Base-by-base conservation (phyloP, 2,888 invertebrate species). In the Synanthedon vespiformis region DNA sequence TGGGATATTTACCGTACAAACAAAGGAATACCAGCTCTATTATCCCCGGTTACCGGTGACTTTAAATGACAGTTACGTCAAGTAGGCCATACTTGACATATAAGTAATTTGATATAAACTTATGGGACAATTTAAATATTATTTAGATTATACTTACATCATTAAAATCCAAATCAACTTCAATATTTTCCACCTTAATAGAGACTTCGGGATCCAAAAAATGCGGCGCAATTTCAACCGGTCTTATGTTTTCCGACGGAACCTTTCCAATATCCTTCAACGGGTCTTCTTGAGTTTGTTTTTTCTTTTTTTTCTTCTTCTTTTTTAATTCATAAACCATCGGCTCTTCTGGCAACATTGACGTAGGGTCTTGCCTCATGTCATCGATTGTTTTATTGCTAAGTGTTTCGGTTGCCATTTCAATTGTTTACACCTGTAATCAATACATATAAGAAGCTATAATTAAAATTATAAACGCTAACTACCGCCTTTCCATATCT, bases 161-260 rank as follows among this genome's bases (percentile, higher is more conserved):
- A 72, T 82, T 77, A 62, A 80, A 80, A 70, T 86, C 82, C 58
- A 86, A 63, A 52, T 81, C 80, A 2, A 86, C 84, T 59, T 87
- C 84, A 57, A 87, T 86, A 63, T 83, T 77, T 57, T 87, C 86
- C 12, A 77, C 86, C 60, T 87, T 87, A 12, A 86, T 84, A 56
- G 67, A 77, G 22, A 85, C 79, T 57, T 85, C 85, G 0, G 85
- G 78, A 52, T 85, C 84, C 47, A 85, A 61, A 44, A 85, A 61
- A 50, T 14, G 34, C 40, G 14, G 27, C n/a, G 40, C 53, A 41
- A 34, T 34, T 51, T 57, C 57, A 55, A 53, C 52, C 27, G 57
- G 68, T 53, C 52, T 58, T 47, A 54, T 62, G 50, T 13, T 56
- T 50, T 58, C 64, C 56, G 51, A 54, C 56, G 62, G 48, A 34